Conservation (phyloP, 2,888 invertebrate species). For the Hypsopygia costalis region DNA sequence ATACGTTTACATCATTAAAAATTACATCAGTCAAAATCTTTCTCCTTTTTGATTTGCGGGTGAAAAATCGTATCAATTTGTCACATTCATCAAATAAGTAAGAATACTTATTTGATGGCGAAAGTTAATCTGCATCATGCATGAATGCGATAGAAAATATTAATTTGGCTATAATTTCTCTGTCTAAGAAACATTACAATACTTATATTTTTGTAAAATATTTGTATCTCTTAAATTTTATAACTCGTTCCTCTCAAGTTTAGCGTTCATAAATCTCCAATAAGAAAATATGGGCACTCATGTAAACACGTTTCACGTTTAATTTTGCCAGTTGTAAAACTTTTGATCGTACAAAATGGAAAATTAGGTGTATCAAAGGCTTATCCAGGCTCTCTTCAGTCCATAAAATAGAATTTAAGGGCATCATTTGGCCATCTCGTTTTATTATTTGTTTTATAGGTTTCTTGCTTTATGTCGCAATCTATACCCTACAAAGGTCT, state of each 20-base stretch:
- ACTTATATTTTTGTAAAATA: neutral
- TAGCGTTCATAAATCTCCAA: constrained; percentile 2
- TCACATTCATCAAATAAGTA: too few relatives aligned
- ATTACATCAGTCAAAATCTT: too few relatives aligned
- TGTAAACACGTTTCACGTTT: constrained; percentile 1
- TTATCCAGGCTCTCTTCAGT: constrained; percentile 31
- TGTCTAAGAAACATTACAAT: too few relatives aligned
- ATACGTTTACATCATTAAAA: too few relatives aligned
- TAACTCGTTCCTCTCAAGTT: neutral
- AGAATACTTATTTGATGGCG: too few relatives aligned
- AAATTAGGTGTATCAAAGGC: constrained; percentile 33
- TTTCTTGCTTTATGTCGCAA: constrained; percentile 26
- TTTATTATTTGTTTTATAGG: constrained; percentile 52
- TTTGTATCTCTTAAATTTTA: constrained; percentile 1
- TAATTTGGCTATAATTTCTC: too few relatives aligned
- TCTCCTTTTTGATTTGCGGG: too few relatives aligned
- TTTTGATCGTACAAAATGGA: constrained; percentile 23
- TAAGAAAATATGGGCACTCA: constrained; percentile 4
- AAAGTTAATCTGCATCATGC: too few relatives aligned
- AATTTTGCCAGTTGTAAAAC: constrained; percentile 16
- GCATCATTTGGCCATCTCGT: constrained; percentile 32
- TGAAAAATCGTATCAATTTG: too few relatives aligned
- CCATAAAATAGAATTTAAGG: constrained; percentile 50
- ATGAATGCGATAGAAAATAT: too few relatives aligned
- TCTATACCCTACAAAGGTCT: neutral